A percentile compares a stretch with the other conserved stretches of the same genome.
phyloP scores from a whole-genome alignment of 1,140 invertebrate genomes.

The Drosophila ironensis region DNA sequence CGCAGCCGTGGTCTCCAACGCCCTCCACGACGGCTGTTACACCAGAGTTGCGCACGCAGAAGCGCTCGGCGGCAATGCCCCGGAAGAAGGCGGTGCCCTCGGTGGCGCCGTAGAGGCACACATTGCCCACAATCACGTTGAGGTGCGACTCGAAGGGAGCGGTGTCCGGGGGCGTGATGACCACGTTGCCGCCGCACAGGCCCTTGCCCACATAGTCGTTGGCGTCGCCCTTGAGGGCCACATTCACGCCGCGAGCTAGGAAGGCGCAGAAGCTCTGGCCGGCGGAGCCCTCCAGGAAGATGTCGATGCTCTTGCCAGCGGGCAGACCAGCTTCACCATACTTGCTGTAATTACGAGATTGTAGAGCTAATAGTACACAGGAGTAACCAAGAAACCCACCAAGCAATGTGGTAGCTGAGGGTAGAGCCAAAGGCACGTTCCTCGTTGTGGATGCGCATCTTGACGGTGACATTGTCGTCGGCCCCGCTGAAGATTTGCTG shows the following conservation, averaged over 20 bases:
- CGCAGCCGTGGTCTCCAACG: constrained; percentile 99
- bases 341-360: constrained; percentile 85
- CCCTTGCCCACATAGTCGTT: constrained; percentile 99
- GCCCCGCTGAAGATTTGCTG: constrained; percentile 89
- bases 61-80: constrained; percentile 98
- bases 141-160: constrained; percentile 93
- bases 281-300: constrained; percentile 95
- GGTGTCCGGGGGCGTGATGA: constrained; percentile 95
- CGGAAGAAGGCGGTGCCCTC: constrained; percentile 96
- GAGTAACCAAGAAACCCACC: constrained; percentile 84
- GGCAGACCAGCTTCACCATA: constrained; percentile 94
- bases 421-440: constrained; percentile 96
- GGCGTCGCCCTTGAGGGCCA: constrained; percentile 97
- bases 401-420: constrained; percentile 96
- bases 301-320: constrained; percentile 90
- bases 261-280: constrained; percentile 99
- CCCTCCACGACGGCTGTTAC: constrained; percentile 95
- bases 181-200: constrained; percentile 96
- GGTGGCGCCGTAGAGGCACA: constrained; percentile 98
- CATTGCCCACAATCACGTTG: constrained; percentile 99
- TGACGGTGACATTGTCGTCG: constrained; percentile 87
- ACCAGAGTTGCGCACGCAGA: constrained; percentile 98
- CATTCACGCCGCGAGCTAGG: constrained; percentile 93
- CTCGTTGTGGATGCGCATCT: constrained; percentile 94
- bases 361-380: neutral